phyloP scores from a whole-genome alignment of 2,113 vertebrate genomes.

The Odontophorus gujanensis region DNA sequence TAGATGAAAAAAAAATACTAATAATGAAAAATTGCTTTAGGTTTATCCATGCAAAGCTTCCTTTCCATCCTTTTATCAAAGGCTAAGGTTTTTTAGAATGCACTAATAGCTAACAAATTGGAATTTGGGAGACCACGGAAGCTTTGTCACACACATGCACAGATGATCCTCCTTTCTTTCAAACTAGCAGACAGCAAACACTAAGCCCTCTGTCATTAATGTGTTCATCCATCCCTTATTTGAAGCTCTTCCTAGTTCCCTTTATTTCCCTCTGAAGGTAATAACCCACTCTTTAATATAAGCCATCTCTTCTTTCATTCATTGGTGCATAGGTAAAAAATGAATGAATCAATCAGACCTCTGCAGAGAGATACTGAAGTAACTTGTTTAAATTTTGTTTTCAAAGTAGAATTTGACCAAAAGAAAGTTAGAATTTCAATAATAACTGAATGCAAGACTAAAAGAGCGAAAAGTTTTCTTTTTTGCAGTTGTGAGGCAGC shows the following conservation, averaged over 20 bases:
- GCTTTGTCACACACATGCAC: background rate
- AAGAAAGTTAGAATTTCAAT: background rate
- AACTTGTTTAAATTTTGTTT: background rate
- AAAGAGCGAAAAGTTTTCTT: background rate
- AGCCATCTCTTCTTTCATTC: background rate
- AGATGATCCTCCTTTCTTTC: conserved; percentile 18
- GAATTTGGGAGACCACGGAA: background rate
- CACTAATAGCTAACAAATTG: conserved; percentile 13
- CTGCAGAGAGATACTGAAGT: background rate
- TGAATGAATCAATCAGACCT: background rate
- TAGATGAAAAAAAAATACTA: background rate
- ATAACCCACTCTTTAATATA: conserved; percentile 21
- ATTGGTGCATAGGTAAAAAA: background rate
- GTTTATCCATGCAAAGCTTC: background rate
- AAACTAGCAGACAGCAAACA: background rate
- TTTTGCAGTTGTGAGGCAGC: background rate
- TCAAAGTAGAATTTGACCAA: background rate
- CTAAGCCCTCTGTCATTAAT: background rate
- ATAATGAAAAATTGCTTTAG: conserved; percentile 21
- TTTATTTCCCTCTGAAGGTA: conserved; percentile 11
- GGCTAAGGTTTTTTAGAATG: background rate
- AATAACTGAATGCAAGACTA: background rate
- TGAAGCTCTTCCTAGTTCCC: conserved; percentile 1
- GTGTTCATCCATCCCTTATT: background rate
- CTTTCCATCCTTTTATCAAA: conserved; percentile 18